These are phyloP conservation scores for Cerastoderma edule DNA, from an alignment of 2,888 invertebrate species.

Conservation along the genomic window DNA sequence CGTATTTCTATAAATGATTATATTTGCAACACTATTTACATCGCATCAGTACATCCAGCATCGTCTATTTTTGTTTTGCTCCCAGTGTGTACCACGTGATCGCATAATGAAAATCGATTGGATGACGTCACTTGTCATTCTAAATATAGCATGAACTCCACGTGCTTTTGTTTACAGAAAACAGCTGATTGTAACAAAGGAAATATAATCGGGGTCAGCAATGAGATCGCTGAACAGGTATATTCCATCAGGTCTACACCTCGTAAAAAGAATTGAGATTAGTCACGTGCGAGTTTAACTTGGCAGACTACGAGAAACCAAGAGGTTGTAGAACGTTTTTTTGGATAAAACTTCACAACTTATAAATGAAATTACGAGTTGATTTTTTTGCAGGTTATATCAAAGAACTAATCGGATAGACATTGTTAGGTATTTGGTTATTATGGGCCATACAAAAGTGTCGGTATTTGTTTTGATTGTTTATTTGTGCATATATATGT, in stretches of 20 bases:
- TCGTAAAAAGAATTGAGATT: too few relatives aligned
- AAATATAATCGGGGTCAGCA: constrained; percentile 13
- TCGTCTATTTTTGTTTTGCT: constrained; percentile 10
- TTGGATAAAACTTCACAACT: background rate
- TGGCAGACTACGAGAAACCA: background rate
- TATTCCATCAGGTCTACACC: background rate
- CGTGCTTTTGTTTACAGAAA: constrained; percentile 72
- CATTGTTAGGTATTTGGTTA: too few relatives aligned
- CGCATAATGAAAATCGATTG: constrained; percentile 49
- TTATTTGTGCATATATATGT: too few relatives aligned
- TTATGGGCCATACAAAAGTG: too few relatives aligned
- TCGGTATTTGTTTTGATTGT: too few relatives aligned
- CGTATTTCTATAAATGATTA: too few relatives aligned
- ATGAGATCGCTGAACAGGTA: background rate
- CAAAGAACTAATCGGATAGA: background rate
- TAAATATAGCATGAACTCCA: constrained; percentile 61
- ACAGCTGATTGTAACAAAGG: constrained; percentile 63
- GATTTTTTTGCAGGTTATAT: background rate
- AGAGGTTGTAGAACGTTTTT: background rate
- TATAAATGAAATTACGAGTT: background rate
- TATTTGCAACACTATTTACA: too few relatives aligned
- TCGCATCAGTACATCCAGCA: background rate
- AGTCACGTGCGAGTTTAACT: too few relatives aligned
- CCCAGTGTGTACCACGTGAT: constrained; percentile 54
- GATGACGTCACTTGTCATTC: constrained; percentile 48